Percentiles rank a stretch among this genome's conserved stretches.
Evolutionary conservation across 2,888 invertebrate species (phyloP).

Genomic region (Leptarthrus brevirostris): DNA sequence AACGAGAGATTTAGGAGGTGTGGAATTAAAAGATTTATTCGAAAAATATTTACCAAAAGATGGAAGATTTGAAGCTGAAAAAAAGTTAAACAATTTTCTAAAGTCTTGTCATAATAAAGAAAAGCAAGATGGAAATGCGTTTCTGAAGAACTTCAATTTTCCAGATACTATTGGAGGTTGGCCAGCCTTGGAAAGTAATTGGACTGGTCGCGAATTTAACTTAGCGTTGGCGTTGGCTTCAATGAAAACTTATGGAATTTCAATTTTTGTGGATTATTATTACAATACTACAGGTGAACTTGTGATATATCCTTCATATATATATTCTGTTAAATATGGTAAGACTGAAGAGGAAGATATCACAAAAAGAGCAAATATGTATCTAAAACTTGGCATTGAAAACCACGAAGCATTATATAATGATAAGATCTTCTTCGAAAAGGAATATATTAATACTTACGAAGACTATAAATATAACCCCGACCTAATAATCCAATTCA

Average conservation of each 20-base stretch:
- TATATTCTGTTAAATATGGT: too few species aligned
- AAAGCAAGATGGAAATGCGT: background rate
- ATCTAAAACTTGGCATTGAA: background rate
- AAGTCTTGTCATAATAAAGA: background rate
- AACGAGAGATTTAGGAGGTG: background rate
- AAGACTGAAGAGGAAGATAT: background rate
- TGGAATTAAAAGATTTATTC: background rate
- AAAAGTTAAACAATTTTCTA: background rate
- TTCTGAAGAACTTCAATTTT: conserved; percentile 10
- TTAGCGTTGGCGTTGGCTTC: background rate
- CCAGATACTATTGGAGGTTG: conserved; percentile 7
- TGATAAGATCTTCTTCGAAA: background rate
- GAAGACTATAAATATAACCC: too few species aligned
- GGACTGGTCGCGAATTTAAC: conserved; percentile 1
- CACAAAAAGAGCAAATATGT: background rate
- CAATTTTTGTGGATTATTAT: too few species aligned
- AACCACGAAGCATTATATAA: background rate
- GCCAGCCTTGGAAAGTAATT: background rate
- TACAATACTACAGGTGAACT: too few species aligned
- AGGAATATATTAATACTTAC: background rate
- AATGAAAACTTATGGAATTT: background rate
- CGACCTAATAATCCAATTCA: too few species aligned
- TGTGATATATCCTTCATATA: too few species aligned
- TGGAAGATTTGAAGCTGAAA: background rate
- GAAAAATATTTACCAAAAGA: background rate